Evolutionary conservation across 2,797 vertebrate species (phyloP).

Genomic region (Gadopsis marmoratus): DNA sequence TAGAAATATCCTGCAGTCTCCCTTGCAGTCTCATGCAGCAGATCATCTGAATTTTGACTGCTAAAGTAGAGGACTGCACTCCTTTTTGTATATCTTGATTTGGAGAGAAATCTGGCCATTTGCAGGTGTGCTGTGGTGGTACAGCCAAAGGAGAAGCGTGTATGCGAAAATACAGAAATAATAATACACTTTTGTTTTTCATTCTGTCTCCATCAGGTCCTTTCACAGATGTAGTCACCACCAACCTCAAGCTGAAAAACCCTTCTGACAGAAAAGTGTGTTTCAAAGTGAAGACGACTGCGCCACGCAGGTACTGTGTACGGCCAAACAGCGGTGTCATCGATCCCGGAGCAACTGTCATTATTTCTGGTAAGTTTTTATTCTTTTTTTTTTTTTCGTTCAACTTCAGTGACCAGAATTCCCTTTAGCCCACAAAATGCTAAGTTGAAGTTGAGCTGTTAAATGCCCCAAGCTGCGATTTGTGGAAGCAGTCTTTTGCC

Average conservation of each 20-base stretch:
- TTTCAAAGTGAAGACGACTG: constrained; percentile 99
- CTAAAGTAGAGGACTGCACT: background rate
- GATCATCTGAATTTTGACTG: background rate
- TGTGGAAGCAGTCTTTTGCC: background rate
- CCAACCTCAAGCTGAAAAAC: constrained; percentile 97
- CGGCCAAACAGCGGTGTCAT: constrained; percentile 98
- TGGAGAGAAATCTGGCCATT: background rate
- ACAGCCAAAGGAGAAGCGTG: background rate
- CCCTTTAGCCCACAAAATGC: background rate
- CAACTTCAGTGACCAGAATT: background rate
- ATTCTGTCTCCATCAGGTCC: constrained; percentile 84
- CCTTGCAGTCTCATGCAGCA: background rate
- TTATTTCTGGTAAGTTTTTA: constrained; percentile 89
- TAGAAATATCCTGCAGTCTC: background rate
- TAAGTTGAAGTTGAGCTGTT: background rate
- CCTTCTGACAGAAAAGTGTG: constrained; percentile 97
- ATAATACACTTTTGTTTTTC: background rate
- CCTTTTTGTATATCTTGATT: background rate
- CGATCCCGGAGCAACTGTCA: constrained; percentile 90
- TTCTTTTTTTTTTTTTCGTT: background rate
- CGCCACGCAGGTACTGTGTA: constrained; percentile 97
- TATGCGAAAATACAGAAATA: background rate
- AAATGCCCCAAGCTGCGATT: background rate
- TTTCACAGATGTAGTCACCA: constrained; percentile 99
- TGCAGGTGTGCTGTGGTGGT: background rate